Base-by-base conservation (phyloP, 2,888 invertebrate genomes). In the Orthosia cruda region DNA sequence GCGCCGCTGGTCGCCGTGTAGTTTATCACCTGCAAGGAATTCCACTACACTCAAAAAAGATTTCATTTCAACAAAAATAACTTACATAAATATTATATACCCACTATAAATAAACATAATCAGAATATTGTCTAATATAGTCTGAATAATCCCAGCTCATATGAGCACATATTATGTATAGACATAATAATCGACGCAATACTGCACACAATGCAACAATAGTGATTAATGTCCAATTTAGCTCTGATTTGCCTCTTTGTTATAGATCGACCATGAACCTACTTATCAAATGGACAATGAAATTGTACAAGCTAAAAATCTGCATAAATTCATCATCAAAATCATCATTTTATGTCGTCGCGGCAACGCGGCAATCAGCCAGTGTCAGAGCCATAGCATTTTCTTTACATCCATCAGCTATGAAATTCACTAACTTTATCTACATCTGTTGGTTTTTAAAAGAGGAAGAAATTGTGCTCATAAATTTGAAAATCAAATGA, bases 1-100 rank as follows among this genome's bases (percentile, higher is more conserved):
- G 92, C 93, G 0, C 89, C 92, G 40, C 97, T 95, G 16, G 81
- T 88, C 26, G 97, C 95, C 63, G 97, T 97, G 89, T 97, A 97
- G 87, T 93, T 96, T 83, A 96, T 88, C 49, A 96, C 95, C 96
- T 96, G 90, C 13, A 89, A 88, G 11, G 57, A 61, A 12, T 62
- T 57, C 54, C 66, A 55, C 20, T 59, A 54, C 49, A 40, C 47
- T 63, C n/a, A 40, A 57, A n/a, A 32, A 9, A 32, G 1, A 32
- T 50, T 61, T 57, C 16, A 32, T 47, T 55, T 57, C 16, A 47
- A 76, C 18, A 32, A 47, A 55, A 26, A 12, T 26, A 55, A 26
- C 12, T 45, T 52, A 47, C 9, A 3, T 11, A 47, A 4, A 23
- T 23, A 40, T n/a, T 23, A 20, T 20, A 32, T 20, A 47, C 3